Conservation (phyloP, 2,797 vertebrate species). For the Bryconaethiops microstoma region DNA sequence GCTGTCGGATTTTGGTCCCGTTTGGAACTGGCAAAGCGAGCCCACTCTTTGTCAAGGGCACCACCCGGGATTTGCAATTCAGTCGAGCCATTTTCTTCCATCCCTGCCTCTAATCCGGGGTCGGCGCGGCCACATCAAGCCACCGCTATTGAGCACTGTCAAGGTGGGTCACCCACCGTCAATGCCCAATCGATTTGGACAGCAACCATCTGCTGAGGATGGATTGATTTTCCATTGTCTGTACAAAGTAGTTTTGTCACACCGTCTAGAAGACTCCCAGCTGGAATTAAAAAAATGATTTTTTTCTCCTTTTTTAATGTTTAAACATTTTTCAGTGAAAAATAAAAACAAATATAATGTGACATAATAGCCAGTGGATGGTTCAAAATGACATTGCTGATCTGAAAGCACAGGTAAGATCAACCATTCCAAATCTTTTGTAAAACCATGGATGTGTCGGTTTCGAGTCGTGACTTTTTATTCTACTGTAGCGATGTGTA, state of each 20-base stretch:
- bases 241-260: slow-evolving; percentile 55
- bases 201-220: slow-evolving; percentile 45
- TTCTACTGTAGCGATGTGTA: slow-evolving; percentile 62
- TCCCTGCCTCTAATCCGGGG: slow-evolving; percentile 33
- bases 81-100: slow-evolving; percentile 7
- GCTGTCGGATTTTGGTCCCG: background rate
- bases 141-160: slow-evolving; percentile 45
- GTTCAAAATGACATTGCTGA: slow-evolving; percentile 57
- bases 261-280: slow-evolving; percentile 40
- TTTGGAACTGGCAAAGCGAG: background rate
- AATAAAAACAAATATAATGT: background rate
- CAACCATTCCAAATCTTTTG: slow-evolving; percentile 63
- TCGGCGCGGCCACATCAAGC: slow-evolving; percentile 11
- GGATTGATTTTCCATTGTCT: slow-evolving; percentile 68
- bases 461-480: slow-evolving; percentile 61
- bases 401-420: slow-evolving; percentile 66
- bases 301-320: slow-evolving; percentile 1
- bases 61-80: slow-evolving; percentile 42
- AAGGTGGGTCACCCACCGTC: slow-evolving; percentile 46
- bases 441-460: slow-evolving; percentile 58
- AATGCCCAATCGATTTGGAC: slow-evolving; percentile 51
- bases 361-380: slow-evolving; percentile 52
- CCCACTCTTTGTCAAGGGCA: slow-evolving; percentile 46
- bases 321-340: background rate
- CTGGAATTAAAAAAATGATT: slow-evolving; percentile 3